Percentiles rank a stretch among this genome's conserved stretches.
phyloP scores from a whole-genome alignment of 1,140 invertebrate species.

The Drosophila parabipectinata region DNA sequence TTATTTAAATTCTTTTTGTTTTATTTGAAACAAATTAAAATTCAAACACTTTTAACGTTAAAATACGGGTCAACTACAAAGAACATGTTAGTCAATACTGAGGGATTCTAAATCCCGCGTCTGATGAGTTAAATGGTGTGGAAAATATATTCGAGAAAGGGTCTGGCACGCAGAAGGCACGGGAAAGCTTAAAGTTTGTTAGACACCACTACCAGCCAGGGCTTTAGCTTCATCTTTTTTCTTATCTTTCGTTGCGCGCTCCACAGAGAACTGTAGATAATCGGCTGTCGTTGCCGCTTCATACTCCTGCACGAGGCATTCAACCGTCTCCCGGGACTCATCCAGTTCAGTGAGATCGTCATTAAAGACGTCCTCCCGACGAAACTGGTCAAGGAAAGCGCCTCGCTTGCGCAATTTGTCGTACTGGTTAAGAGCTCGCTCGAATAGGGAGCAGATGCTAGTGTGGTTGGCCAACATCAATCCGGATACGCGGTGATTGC shows the following conservation, averaged over 20 bases:
- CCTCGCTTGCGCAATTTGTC: constrained; percentile 97
- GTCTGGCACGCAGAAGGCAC: constrained; percentile 42
- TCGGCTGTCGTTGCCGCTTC: constrained; percentile 95
- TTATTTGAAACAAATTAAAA: constrained; percentile 13
- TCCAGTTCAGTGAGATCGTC: constrained; percentile 97
- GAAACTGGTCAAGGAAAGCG: constrained; percentile 98
- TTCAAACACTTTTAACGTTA: constrained; percentile 6
- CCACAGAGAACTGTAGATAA: constrained; percentile 88
- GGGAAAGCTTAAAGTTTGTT: neutral
- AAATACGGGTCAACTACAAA: constrained; percentile 2
- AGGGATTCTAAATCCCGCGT: constrained; percentile 38
- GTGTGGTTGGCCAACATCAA: constrained; percentile 99
- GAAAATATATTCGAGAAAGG: constrained; percentile 35
- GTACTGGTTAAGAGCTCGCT: constrained; percentile 94
- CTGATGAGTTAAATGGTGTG: constrained; percentile 2
- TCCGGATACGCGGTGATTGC: constrained; percentile 97
- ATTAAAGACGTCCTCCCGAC: constrained; percentile 96
- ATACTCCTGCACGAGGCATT: constrained; percentile 97
- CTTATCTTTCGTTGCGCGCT: constrained; percentile 7
- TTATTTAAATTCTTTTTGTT: neutral
- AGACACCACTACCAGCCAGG: neutral
- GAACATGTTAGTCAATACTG: constrained; percentile 31
- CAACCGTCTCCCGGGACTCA: constrained; percentile 94
- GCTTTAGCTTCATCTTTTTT: constrained; percentile 47
- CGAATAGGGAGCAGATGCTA: constrained; percentile 92